Evolutionary conservation across 1,140 invertebrate genomes (phyloP), one percentile per base, ranked within the genome.

Genomic region (Drosophila willistoni): DNA sequence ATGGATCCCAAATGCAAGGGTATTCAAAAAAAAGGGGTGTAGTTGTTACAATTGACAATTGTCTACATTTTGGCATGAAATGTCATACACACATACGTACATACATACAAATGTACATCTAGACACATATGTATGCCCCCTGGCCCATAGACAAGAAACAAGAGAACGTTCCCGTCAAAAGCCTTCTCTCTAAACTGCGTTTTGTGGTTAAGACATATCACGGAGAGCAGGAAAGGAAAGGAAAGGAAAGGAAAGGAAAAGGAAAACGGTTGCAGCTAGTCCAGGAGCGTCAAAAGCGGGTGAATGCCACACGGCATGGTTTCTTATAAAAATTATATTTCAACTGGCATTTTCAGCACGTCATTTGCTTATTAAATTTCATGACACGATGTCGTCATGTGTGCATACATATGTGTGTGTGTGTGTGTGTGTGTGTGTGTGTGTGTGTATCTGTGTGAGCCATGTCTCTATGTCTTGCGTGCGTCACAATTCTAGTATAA

Each of bases 341-440:
- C 83, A 89, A 87, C 83, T 89, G 80, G 83, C 80, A 87, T 79
- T 51, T 51, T 87, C 83, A 87, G 83, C 83, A 87, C 83, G 83
- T 87, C 83, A 87, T 87, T 87, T 89, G 83, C 84, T 87, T 87
- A 87, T 87, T 87, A 84, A 89, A 87, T 87, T 87, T 87, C 83
- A 87, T 83, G 83, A 87, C 83, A 87, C 80, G 79, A 79, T 89
- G 83, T 76, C 79, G 78, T 68, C 75, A 54, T 66, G 73, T 73
- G 68, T 66, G 70, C 60, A 47, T 19, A 39, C 2, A 2, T 22
- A 2, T 22, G 19, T 22, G 19, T 22, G 19, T 22, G 19, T 47
- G 62, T 56, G 25, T 22, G 19, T 22, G 19, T 22, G 19, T 22
- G 19, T 22, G 19, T 22, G 19, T 47, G 62, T 56, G 25, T 51